These are phyloP conservation scores for Athalia cordata DNA, from an alignment of 2,888 invertebrate genomes.

Conservation along the genomic window DNA sequence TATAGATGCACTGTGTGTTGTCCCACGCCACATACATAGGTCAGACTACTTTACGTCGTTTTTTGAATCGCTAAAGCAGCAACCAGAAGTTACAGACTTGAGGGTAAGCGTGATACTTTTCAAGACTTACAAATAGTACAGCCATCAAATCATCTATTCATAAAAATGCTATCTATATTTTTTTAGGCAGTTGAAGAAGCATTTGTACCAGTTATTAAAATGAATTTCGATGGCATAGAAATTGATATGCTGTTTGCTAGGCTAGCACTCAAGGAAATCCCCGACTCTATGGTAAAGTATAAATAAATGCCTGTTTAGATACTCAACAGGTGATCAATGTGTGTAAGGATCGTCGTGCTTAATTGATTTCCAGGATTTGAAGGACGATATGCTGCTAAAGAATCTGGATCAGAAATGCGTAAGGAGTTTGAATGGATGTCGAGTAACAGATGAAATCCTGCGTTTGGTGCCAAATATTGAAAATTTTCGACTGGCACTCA, in stretches of 20 bases:
- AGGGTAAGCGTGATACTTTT: conserved; percentile 76
- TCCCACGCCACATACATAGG: conserved; percentile 95
- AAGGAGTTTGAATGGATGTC: conserved; percentile 96
- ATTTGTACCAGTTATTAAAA: conserved; percentile 99
- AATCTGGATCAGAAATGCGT: conserved; percentile 98
- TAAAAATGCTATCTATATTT: conserved; percentile 33
- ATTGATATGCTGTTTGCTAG: conserved; percentile 98
- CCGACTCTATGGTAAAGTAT: conserved; percentile 80
- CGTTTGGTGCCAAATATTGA: conserved; percentile 96
- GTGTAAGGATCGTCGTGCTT: background rate
- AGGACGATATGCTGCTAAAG: conserved; percentile 93
- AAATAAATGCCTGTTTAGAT: background rate
- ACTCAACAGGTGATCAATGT: background rate
- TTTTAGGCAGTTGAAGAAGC: conserved; percentile 96
- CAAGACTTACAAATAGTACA: background rate
- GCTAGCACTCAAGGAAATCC: conserved; percentile 95
- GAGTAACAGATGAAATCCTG: conserved; percentile 98
- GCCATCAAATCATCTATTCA: conserved; percentile 35
- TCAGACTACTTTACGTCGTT: conserved; percentile 97
- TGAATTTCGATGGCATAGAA: conserved; percentile 99
- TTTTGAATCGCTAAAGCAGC: conserved; percentile 90
- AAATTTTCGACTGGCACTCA: conserved; percentile 92
- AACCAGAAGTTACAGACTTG: conserved; percentile 89
- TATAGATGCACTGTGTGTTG: conserved; percentile 98
- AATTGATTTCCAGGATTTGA: conserved; percentile 80